Conservation (phyloP, 92 coral and sea anemone species). For the Heliopora coerulea region DNA sequence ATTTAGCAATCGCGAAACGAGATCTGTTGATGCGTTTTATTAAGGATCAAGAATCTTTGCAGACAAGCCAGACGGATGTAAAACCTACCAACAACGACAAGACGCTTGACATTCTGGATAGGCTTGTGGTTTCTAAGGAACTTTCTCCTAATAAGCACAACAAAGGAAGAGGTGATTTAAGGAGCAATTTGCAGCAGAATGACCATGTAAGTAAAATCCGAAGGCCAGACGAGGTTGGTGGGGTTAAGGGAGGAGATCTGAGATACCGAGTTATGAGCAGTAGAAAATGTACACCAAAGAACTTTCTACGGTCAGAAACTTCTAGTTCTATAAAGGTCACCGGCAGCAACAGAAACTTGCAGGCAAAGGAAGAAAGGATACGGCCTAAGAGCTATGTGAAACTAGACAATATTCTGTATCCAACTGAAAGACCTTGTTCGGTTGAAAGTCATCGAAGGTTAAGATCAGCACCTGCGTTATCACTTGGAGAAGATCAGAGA, state of each 20-base stretch:
- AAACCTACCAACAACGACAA: constrained; percentile 72
- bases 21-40: constrained; percentile 88
- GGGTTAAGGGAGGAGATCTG: not conserved
- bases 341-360: not conserved
- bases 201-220: not conserved
- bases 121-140: constrained; percentile 63
- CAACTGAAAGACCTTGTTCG: constrained; percentile 10
- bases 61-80: constrained; percentile 68
- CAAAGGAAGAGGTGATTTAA: not conserved
- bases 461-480: constrained; percentile 18
- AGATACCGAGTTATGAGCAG: not conserved
- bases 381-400: not conserved
- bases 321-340: not conserved
- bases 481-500: not conserved
- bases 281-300: not conserved
- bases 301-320: not conserved
- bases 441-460: not conserved
- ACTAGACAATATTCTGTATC: not conserved
- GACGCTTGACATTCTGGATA: constrained; percentile 87
- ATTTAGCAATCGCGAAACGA: constrained; percentile 67
- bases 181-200: not conserved
- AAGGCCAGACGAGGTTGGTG: not conserved
- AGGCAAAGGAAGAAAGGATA: not conserved
- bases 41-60: constrained; percentile 85
- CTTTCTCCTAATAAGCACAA: constrained; percentile 7